These are phyloP conservation scores for Fragum whitleyi DNA, from an alignment of 2,888 invertebrate species.

Conservation along the genomic window DNA sequence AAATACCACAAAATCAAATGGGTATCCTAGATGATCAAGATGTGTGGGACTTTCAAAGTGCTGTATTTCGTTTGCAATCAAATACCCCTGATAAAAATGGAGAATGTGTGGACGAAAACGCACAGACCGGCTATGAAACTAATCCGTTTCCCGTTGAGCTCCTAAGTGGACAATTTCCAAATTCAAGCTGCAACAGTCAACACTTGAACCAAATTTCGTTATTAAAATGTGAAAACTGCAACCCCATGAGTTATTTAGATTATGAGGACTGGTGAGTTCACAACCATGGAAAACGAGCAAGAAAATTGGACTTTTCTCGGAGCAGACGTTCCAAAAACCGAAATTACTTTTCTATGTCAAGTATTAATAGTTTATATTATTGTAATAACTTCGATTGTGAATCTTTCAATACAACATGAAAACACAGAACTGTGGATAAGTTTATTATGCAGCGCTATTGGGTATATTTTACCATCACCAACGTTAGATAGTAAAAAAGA, in stretches of 20 bases:
- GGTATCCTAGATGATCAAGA: not conserved
- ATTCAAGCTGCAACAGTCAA: not conserved
- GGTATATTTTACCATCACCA: constrained; percentile 30
- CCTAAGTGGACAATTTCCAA: constrained; percentile 5
- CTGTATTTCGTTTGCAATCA: not conserved
- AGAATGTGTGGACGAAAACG: not conserved
- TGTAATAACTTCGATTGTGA: constrained; percentile 46
- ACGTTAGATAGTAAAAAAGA: not conserved
- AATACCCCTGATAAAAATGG: not conserved
- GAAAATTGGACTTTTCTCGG: constrained; percentile 48
- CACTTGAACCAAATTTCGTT: not conserved
- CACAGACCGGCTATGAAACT: not conserved
- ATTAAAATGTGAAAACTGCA: constrained; percentile 9
- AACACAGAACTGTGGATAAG: constrained; percentile 36
- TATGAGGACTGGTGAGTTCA: not conserved
- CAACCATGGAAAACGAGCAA: constrained; percentile 1
- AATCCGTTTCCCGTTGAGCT: constrained; percentile 4
- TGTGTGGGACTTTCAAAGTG: not conserved
- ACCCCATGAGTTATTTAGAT: constrained; percentile 1
- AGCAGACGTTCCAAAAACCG: constrained; percentile 35
- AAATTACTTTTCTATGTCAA: constrained; percentile 53
- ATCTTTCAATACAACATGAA: constrained; percentile 40
- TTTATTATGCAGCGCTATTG: constrained; percentile 38
- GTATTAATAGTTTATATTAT: constrained; percentile 42
- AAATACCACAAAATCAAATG: constrained; percentile 3